These are phyloP conservation scores for Galemys pyrenaicus DNA, from an alignment of 2,113 vertebrate genomes.

Conservation along the genomic window DNA sequence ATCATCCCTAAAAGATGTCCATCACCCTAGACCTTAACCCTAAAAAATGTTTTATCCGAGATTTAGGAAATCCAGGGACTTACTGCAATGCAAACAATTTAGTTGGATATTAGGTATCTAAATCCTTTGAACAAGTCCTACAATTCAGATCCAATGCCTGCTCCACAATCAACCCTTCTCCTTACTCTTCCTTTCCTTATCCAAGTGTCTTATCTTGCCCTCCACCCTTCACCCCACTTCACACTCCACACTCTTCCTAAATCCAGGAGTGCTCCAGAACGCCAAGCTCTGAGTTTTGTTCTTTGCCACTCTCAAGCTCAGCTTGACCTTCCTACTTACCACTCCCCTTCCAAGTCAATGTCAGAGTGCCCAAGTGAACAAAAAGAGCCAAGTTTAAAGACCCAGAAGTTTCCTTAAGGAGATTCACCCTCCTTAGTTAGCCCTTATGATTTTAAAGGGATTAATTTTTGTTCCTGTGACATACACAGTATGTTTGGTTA, in stretches of 20 bases:
- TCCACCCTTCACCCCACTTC: neutral
- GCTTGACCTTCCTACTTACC: neutral
- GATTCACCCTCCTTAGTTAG: neutral
- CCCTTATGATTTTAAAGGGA: neutral
- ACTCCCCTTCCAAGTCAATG: neutral
- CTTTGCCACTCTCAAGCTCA: neutral
- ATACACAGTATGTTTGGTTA: neutral
- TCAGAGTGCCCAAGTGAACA: neutral
- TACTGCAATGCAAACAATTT: neutral
- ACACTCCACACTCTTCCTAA: neutral
- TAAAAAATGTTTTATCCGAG: neutral
- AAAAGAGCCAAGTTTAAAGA: neutral
- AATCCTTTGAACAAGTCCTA: neutral
- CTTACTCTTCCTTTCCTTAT: neutral
- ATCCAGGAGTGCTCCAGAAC: neutral
- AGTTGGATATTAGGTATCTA: neutral
- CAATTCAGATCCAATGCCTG: neutral
- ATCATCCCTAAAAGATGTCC: neutral
- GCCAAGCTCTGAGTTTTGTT: neutral
- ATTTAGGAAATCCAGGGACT: neutral
- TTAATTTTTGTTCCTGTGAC: neutral
- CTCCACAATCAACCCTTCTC: neutral
- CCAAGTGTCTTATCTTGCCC: neutral
- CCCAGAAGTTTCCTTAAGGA: neutral
- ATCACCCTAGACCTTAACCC: neutral